A percentile compares a stretch with the other conserved stretches of the same genome.
Evolutionary conservation across 2,888 invertebrate genomes (phyloP).

Genomic region (Ceraclea dissimilis): DNA sequence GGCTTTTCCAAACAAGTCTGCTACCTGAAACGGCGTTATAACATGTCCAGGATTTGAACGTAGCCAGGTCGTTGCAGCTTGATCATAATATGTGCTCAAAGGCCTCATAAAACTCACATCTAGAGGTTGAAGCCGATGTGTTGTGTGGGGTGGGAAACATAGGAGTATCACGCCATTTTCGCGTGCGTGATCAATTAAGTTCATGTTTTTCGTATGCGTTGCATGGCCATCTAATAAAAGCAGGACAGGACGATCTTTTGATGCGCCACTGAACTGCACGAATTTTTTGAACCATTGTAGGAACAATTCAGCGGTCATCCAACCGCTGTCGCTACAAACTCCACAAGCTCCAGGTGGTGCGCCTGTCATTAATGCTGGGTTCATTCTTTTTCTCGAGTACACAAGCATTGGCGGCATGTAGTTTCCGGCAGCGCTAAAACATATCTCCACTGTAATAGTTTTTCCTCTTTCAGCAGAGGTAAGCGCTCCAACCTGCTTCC

Average conservation of each 20-base stretch:
- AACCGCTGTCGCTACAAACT: background rate
- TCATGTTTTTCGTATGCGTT: background rate
- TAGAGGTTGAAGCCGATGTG: background rate
- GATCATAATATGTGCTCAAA: background rate
- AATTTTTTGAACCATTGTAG: background rate
- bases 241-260: background rate
- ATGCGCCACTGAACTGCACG: background rate
- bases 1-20: background rate
- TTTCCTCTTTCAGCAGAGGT: background rate
- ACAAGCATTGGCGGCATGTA: slow-evolving; percentile 4
- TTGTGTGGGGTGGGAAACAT: background rate
- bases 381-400: background rate
- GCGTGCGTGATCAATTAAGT: background rate
- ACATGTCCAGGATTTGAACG: background rate
- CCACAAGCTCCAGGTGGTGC: background rate
- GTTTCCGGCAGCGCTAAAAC: background rate
- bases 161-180: background rate
- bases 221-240: background rate
- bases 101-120: background rate
- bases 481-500: slow-evolving; percentile 1
- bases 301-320: background rate
- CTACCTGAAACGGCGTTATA: background rate
- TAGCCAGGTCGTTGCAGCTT: background rate
- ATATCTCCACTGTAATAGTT: background rate
- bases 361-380: background rate